Evolutionary conservation across 2,888 invertebrate genomes (phyloP).

Genomic region (Lycocerus yunnanus): DNA sequence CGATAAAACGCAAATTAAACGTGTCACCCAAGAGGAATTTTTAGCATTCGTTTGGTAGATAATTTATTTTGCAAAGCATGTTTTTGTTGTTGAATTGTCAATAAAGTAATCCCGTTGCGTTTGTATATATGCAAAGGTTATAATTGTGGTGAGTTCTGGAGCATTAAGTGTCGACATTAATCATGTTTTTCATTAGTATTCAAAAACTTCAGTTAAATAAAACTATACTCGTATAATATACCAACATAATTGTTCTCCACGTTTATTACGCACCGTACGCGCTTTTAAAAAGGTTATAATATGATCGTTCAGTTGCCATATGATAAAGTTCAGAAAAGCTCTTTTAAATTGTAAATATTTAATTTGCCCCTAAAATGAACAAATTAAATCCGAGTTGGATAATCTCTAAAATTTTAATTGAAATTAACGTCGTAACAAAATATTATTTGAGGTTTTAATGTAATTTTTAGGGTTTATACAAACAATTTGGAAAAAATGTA

Average conservation of each 20-base stretch:
- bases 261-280: neutral
- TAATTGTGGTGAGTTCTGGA: conserved; percentile 22
- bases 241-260: neutral
- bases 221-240: conserved; percentile 18
- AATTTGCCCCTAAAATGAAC: neutral
- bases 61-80: conserved; percentile 27
- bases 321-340: neutral
- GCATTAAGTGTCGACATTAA: conserved; percentile 26
- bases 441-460: neutral
- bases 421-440: neutral
- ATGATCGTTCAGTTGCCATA: neutral
- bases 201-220: conserved; percentile 19
- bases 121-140: conserved; percentile 17
- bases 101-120: conserved; percentile 25
- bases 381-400: neutral
- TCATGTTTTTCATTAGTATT: conserved; percentile 32
- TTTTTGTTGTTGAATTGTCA: conserved; percentile 23
- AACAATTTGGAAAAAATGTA: neutral
- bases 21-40: conserved; percentile 26
- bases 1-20: conserved; percentile 25
- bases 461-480: neutral
- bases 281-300: neutral
- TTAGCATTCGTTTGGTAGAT: conserved; percentile 22
- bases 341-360: neutral
- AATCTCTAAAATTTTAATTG: neutral